Base-by-base conservation (phyloP, 1,140 invertebrate genomes). In the Saccostrea cuccullata region DNA sequence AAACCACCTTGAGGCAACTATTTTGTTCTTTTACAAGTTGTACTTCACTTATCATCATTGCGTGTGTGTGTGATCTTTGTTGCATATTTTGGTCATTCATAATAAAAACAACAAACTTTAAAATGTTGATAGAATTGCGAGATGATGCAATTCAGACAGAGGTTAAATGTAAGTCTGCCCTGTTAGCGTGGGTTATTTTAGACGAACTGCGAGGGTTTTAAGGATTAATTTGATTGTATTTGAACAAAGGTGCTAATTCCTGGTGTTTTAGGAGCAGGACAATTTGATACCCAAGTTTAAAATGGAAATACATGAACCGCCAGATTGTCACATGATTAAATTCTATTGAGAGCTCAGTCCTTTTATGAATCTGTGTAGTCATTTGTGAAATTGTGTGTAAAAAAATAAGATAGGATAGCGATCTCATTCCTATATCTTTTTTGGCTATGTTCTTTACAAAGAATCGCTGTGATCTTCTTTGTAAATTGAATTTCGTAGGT, bases 151-250 rank as follows among this genome's bases (percentile, higher is more conserved):
- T 26, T 2, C 13, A 77, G 70, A 77, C 23, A 30, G 70, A 30
- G 30, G 4, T 77, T 77, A 12, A n/a, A 36, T 26, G 30, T 8
- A 77, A 77, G 9, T 26, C 15, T 17, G 11, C 67, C 26, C 12
- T 73, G 13, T 30, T 36, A 73, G n/a, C 8, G 11, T 30, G 0
- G 70, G 23, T 77, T 36, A 30, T 26, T 77, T 77, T 77, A 77
- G 70, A 77, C 15, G 13, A 36, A 30, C 9, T 36, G 23, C 15
- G 23, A 26, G 70, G 26, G 23, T 36, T 77, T 77, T 77, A 77
- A 77, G 70, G 70, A 77, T 77, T 77, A 77, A 30, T 77, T 77
- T 77, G 15, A 77, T 77, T 77, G 70, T 77, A 26, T 77, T 15
- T 36, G 70, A 77, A 77, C 70, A 40, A 77, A 30, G 30, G 70